phyloP scores from a whole-genome alignment of 2,888 invertebrate genomes.

The Argyra leucocephala region DNA sequence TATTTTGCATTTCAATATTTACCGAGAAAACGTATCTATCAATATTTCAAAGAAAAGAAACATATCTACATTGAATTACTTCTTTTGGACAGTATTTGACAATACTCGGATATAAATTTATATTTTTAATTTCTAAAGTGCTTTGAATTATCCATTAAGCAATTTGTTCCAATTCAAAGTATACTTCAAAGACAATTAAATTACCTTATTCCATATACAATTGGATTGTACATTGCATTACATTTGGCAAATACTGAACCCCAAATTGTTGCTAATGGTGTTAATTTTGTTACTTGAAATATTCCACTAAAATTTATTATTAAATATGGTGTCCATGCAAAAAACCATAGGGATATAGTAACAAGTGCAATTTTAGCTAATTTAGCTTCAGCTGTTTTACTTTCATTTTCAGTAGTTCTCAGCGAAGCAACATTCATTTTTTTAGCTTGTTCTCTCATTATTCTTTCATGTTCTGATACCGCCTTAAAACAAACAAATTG shows the following conservation, averaged over 20 bases:
- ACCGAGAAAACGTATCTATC: no score
- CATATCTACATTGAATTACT: no score
- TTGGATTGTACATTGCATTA: constrained; percentile 82
- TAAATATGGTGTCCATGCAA: constrained; percentile 57
- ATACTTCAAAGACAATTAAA: background rate
- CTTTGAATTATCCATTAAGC: no score
- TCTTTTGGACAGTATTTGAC: no score
- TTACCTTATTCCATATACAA: constrained; percentile 82
- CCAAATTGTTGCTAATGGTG: constrained; percentile 53
- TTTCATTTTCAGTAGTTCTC: constrained; percentile 44
- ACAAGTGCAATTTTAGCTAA: constrained; percentile 51
- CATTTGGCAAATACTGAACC: constrained; percentile 87
- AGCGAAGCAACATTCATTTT: constrained; percentile 53
- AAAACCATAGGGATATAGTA: constrained; percentile 52
- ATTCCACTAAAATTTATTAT: constrained; percentile 48
- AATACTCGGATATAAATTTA: no score
- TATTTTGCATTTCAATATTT: no score
- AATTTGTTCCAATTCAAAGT: no score
- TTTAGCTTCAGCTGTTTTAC: constrained; percentile 46
- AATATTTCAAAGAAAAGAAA: no score
- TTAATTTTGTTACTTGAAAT: constrained; percentile 44
- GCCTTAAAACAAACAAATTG: constrained; percentile 41
- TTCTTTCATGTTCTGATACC: constrained; percentile 47
- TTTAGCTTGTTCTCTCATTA: constrained; percentile 50
- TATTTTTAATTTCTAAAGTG: no score